Conservation (phyloP, 2,888 invertebrate genomes). For the Dastarcus helophoroides region DNA sequence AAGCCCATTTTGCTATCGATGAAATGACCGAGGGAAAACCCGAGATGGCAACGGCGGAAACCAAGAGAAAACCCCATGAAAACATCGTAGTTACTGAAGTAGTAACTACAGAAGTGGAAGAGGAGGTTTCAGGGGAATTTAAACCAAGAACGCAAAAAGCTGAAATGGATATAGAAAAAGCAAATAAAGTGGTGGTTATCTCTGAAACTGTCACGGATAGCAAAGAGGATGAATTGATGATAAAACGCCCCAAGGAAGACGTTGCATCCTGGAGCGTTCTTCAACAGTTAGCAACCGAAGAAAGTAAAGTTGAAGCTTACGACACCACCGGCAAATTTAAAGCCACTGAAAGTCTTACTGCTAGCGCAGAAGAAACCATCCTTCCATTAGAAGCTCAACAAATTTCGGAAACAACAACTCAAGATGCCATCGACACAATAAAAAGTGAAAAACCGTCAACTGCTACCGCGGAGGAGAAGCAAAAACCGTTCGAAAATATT, state of each 20-base stretch:
- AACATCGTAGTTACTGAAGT: slow-evolving; percentile 16
- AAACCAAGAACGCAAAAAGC: slow-evolving; percentile 1
- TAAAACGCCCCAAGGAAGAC: too few relatives aligned
- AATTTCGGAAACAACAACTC: slow-evolving; percentile 13
- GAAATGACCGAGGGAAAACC: slow-evolving; percentile 19
- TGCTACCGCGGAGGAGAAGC: slow-evolving; percentile 26
- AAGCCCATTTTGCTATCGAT: slow-evolving; percentile 20
- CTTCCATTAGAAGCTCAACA: slow-evolving; percentile 41
- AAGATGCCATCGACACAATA: slow-evolving; percentile 13
- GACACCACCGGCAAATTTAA: too few relatives aligned
- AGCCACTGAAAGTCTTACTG: slow-evolving; percentile 21
- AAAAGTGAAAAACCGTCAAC: slow-evolving; percentile 14
- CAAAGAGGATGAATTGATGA: too few relatives aligned
- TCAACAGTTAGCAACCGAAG: too few relatives aligned
- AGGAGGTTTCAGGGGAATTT: neutral
- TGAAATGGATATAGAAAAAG: slow-evolving; percentile 2
- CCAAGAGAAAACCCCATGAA: slow-evolving; percentile 23
- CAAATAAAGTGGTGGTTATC: too few relatives aligned
- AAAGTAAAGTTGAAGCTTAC: too few relatives aligned
- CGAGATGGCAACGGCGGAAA: slow-evolving; percentile 22
- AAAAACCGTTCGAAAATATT: slow-evolving; percentile 24
- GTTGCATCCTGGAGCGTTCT: too few relatives aligned
- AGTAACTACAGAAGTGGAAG: slow-evolving; percentile 21
- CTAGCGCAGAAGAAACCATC: slow-evolving; percentile 42
- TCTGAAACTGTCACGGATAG: slow-evolving; percentile 10